phyloP scores from a whole-genome alignment of 2,888 invertebrate genomes.

The Apamea anceps region DNA sequence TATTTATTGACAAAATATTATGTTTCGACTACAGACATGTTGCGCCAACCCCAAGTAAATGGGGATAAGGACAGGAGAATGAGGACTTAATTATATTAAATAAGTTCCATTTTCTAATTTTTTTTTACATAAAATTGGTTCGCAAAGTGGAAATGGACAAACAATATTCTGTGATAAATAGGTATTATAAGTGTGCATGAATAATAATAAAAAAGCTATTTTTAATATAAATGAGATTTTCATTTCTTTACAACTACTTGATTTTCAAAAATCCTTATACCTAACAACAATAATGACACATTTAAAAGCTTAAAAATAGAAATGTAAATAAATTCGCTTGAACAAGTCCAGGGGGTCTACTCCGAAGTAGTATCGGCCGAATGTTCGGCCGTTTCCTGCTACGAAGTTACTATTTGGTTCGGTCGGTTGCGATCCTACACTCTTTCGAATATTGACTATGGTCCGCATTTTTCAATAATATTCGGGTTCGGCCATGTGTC shows the following conservation, averaged over 20 bases:
- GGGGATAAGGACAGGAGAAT: not conserved
- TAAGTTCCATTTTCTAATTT: slow-evolving; percentile 45
- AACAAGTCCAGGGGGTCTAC: not conserved
- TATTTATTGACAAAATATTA: slow-evolving; percentile 38
- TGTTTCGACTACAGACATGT: slow-evolving; percentile 4
- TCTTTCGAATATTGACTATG: too few relatives aligned
- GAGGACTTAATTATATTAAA: not conserved
- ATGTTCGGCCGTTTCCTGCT: too few relatives aligned
- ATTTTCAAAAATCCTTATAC: too few relatives aligned
- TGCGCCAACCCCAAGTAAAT: not conserved
- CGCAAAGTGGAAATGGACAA: slow-evolving; percentile 45
- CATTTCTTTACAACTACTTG: slow-evolving; percentile 17
- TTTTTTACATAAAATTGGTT: slow-evolving; percentile 43
- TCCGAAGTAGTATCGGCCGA: too few relatives aligned
- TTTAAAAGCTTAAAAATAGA: not conserved
- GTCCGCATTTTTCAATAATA: too few relatives aligned
- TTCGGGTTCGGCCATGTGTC: too few relatives aligned
- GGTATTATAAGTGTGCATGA: slow-evolving; percentile 65
- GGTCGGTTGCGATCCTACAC: too few relatives aligned
- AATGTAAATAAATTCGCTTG: slow-evolving; percentile 18
- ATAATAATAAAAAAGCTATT: slow-evolving; percentile 65
- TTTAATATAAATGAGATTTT: slow-evolving; percentile 46
- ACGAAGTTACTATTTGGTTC: too few relatives aligned
- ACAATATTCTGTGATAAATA: slow-evolving; percentile 74
- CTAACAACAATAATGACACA: slow-evolving; percentile 34